Evolutionary conservation across 92 coral and sea anemone genomes (phyloP).

Genomic region (Siderastrea siderea): DNA sequence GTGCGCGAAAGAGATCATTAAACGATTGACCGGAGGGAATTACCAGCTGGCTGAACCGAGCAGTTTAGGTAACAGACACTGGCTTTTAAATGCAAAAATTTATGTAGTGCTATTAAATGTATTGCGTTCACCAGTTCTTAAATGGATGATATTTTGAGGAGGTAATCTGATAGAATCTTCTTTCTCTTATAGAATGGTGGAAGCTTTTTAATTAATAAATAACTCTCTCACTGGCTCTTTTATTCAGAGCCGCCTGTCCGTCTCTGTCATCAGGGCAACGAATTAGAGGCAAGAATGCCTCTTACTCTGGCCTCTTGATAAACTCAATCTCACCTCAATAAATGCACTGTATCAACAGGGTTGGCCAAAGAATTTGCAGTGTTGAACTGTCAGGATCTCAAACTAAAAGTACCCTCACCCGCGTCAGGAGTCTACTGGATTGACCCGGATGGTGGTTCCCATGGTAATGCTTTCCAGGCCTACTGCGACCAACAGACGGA

Average conservation of each 20-base stretch:
- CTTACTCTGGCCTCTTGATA: neutral
- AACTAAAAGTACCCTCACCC: neutral
- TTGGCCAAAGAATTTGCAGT: neutral
- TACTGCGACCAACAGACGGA: constrained; percentile 27
- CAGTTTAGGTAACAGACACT: constrained; percentile 2
- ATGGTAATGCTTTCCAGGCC: constrained; percentile 21
- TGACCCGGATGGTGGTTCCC: constrained; percentile 24
- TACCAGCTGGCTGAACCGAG: constrained; percentile 2
- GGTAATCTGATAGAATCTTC: too few relatives aligned
- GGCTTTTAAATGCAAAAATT: too few relatives aligned
- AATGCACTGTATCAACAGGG: neutral
- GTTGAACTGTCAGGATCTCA: neutral
- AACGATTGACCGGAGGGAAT: neutral
- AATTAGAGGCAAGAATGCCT: neutral
- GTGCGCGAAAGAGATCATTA: neutral
- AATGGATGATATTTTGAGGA: too few relatives aligned
- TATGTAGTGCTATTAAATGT: too few relatives aligned
- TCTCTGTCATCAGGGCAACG: too few relatives aligned
- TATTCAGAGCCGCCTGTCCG: too few relatives aligned
- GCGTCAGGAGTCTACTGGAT: constrained; percentile 19
- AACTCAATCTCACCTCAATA: neutral
- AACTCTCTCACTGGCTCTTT: too few relatives aligned
- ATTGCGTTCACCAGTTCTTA: too few relatives aligned
- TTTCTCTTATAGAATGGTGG: too few relatives aligned
- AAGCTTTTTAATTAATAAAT: too few relatives aligned